These are phyloP conservation scores for Melanotaenia boesemani DNA, from an alignment of 2,797 vertebrate genomes.

Conservation along the genomic window DNA sequence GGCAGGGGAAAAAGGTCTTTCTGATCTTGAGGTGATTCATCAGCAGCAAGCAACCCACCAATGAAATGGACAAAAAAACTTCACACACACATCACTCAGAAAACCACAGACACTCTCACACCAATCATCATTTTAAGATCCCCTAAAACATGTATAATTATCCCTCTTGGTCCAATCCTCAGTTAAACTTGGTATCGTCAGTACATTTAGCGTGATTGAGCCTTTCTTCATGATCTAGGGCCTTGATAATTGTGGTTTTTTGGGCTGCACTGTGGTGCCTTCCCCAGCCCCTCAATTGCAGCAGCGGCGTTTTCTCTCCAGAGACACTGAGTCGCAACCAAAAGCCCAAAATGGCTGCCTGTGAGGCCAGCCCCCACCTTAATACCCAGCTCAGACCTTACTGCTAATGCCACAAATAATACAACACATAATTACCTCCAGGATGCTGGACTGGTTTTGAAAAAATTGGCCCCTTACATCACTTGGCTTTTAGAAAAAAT, in stretches of 20 bases:
- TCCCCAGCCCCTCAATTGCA: slow-evolving; percentile 48
- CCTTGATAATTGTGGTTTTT: slow-evolving; percentile 68
- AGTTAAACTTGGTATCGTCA: slow-evolving; percentile 34
- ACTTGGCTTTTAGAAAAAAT: slow-evolving; percentile 36
- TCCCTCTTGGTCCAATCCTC: slow-evolving; percentile 35
- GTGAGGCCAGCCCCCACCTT: slow-evolving; percentile 49
- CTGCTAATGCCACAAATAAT: slow-evolving; percentile 58
- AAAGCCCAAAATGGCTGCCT: slow-evolving; percentile 71
- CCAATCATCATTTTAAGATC: slow-evolving; percentile 40
- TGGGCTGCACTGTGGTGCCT: slow-evolving; percentile 53
- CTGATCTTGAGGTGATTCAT: slow-evolving; percentile 64
- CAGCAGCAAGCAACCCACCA: slow-evolving; percentile 41
- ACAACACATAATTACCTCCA: slow-evolving; percentile 58
- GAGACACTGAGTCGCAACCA: slow-evolving; percentile 81
- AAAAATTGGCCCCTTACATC: slow-evolving; percentile 22
- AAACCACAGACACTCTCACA: slow-evolving; percentile 12
- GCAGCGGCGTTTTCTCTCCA: slow-evolving; percentile 59
- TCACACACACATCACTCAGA: slow-evolving; percentile 25
- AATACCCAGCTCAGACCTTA: slow-evolving; percentile 57
- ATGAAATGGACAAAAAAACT: slow-evolving; percentile 30
- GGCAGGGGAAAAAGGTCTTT: slow-evolving; percentile 42
- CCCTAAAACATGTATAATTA: slow-evolving; percentile 45
- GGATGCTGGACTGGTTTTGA: slow-evolving; percentile 28
- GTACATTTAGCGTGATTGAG: slow-evolving; percentile 51
- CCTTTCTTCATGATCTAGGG: slow-evolving; percentile 45